A percentile compares a stretch with the other conserved stretches of the same genome.
Evolutionary conservation across 2,888 invertebrate species (phyloP).

Genomic region (Automeris io): DNA sequence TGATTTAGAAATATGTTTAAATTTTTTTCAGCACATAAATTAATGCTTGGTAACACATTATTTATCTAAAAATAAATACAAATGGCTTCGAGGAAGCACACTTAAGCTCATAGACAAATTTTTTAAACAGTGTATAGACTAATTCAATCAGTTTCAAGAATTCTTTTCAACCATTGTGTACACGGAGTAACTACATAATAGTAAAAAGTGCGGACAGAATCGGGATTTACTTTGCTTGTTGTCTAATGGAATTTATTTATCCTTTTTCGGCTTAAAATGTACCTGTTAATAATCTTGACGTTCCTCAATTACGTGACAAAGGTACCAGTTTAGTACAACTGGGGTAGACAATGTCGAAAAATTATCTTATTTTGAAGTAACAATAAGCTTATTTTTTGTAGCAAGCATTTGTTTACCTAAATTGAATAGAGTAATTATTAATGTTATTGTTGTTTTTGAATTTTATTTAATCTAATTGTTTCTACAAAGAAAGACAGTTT

Average conservation of each 20-base stretch:
- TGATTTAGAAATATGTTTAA: no score
- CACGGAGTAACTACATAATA: constrained; percentile 35
- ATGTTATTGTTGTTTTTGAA: no score
- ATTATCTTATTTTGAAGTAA: no score
- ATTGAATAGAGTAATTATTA: no score
- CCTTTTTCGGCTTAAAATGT: constrained; percentile 62
- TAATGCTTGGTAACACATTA: constrained; percentile 11
- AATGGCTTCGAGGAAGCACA: constrained; percentile 47
- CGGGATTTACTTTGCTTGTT: constrained; percentile 56
- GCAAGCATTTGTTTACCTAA: no score
- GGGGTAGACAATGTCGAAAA: no score
- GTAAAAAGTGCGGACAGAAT: constrained; percentile 26
- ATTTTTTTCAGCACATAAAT: constrained; percentile 16
- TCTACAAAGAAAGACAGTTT: no score
- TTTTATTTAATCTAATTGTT: no score
- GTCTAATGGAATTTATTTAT: constrained; percentile 70
- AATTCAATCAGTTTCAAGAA: constrained; percentile 63
- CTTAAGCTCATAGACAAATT: constrained; percentile 48
- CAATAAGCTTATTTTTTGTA: no score
- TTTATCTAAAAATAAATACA: constrained; percentile 25
- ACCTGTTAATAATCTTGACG: constrained; percentile 36
- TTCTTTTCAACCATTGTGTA: constrained; percentile 49
- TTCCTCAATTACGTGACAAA: constrained; percentile 34
- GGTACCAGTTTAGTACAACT: constrained; percentile 52
- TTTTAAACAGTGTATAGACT: constrained; percentile 55